Base-by-base conservation (phyloP, 2,113 vertebrate species). In the Dicentrarchus labrax region DNA sequence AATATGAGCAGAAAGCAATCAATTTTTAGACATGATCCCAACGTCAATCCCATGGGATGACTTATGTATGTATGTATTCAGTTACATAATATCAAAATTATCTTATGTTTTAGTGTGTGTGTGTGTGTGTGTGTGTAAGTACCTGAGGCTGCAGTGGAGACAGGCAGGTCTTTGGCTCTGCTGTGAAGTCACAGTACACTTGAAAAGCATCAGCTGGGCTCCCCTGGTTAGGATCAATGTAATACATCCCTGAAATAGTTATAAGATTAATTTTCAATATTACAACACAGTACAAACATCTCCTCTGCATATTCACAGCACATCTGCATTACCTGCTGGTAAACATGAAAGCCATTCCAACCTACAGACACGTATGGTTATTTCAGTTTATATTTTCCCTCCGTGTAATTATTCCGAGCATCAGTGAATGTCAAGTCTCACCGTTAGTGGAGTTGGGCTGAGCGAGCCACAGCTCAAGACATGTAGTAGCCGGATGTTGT, bases 181-280 rank as follows among this genome's bases (percentile, higher is more conserved):
- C 93, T 1, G 95, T 95, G 88, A 97, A 97, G 91, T 96, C 96
- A 90, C 97, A 97, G 88, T 94, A 96, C 2, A 91, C 96, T 43
- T 94, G 45, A 74, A 97, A 82, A 0, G 96, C 92, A 0, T 97
- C 96, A 53, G 76, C 93, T 11, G 95, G 92, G 36, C 96, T 96
- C 36, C 97, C 97, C 84, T 97, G 97, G 88, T 97, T 97, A 72
- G 96, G 97, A 78, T 97, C 97, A 0, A 97, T 95, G 91, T 96
- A 96, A 81, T 96, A 97, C 47, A 94, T 91, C 47, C 96, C 97
- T 97, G 79, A 5, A 73, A 83, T 43, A 69, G 19, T 2, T 30
- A 69, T 41, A 10, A 36, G 21, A 64, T 4, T 21, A 0, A 43
- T 47, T 36, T 48, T n/a, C 15, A 30, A 51, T 21, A 11, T 38